Conservation (phyloP, 2,113 vertebrate species). For the Bombycilla garrulus region DNA sequence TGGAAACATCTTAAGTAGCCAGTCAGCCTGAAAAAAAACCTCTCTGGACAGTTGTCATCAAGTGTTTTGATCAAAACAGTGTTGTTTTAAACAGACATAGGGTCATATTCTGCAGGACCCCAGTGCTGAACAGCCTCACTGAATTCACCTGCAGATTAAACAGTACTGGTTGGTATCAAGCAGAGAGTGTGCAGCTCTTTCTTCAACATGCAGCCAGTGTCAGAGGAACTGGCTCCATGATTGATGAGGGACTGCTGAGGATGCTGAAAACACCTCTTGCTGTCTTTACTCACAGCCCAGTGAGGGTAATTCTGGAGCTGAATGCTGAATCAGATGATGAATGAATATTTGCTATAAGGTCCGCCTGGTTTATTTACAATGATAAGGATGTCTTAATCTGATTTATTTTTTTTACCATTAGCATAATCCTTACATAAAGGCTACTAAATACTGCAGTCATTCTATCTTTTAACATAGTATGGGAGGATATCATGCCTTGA, state of each 20-base stretch:
- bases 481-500: neutral
- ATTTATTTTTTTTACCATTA: neutral
- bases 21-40: neutral
- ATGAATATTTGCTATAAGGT: neutral
- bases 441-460: neutral
- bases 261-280: neutral
- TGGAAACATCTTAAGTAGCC: neutral
- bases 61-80: neutral
- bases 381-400: neutral
- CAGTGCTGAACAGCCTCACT: neutral
- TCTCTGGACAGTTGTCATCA: neutral
- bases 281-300: neutral
- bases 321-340: neutral
- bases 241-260: rapidly evolving
- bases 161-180: neutral
- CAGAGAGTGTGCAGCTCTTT: rapidly evolving
- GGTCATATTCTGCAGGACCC: neutral
- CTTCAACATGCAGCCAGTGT: rapidly evolving
- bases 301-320: neutral
- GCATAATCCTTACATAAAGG: neutral
- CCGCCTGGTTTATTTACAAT: rapidly evolving
- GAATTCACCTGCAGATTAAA: neutral
- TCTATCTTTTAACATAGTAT: neutral
- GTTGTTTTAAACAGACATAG: neutral
- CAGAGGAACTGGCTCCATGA: neutral